A percentile compares a stretch with the other conserved stretches of the same genome.
Evolutionary conservation across 37 sponge, comb jelly and placozoan species (phyloP).

Genomic region (Cladorhizidae sp.): DNA sequence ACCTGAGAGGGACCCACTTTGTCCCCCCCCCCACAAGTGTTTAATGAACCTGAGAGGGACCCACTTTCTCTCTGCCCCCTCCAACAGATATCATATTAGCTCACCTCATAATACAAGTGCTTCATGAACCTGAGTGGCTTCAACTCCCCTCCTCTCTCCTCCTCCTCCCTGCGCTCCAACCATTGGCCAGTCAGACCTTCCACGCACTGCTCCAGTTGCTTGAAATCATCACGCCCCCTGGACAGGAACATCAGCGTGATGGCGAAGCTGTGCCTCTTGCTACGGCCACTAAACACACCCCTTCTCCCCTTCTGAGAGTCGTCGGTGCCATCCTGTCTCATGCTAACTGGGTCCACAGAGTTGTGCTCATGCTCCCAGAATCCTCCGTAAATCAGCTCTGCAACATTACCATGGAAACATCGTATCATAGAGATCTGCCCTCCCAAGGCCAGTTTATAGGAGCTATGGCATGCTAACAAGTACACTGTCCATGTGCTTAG

Average conservation of each 20-base stretch:
- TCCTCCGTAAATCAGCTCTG: slow-evolving; percentile 81
- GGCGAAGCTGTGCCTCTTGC: slow-evolving; percentile 20
- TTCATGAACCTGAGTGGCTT: slow-evolving; percentile 20
- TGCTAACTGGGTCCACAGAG: not conserved
- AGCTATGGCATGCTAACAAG: too few relatives aligned
- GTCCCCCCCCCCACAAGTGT: too few relatives aligned
- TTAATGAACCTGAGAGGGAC: slow-evolving; percentile 11
- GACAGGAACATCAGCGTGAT: slow-evolving; percentile 29
- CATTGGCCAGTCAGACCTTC: slow-evolving; percentile 25
- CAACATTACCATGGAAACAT: not conserved
- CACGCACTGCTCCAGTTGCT: slow-evolving; percentile 31
- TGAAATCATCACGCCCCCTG: slow-evolving; percentile 12
- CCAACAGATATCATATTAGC: too few relatives aligned
- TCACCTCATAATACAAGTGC: slow-evolving; percentile 73
- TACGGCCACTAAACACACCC: not conserved
- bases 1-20: too few relatives aligned
- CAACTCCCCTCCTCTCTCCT: too few relatives aligned
- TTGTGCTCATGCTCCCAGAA: slow-evolving; percentile 60
- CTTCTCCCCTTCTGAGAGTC: not conserved
- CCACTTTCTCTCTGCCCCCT: too few relatives aligned
- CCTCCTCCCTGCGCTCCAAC: slow-evolving; percentile 6
- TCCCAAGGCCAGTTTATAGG: too few relatives aligned
- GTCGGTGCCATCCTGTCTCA: not conserved
- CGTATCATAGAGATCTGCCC: too few relatives aligned
- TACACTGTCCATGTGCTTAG: too few relatives aligned